Percentiles rank a stretch among this genome's conserved stretches.
Evolutionary conservation across 2,888 invertebrate genomes (phyloP).

Genomic region (Crocallis elinguaria): DNA sequence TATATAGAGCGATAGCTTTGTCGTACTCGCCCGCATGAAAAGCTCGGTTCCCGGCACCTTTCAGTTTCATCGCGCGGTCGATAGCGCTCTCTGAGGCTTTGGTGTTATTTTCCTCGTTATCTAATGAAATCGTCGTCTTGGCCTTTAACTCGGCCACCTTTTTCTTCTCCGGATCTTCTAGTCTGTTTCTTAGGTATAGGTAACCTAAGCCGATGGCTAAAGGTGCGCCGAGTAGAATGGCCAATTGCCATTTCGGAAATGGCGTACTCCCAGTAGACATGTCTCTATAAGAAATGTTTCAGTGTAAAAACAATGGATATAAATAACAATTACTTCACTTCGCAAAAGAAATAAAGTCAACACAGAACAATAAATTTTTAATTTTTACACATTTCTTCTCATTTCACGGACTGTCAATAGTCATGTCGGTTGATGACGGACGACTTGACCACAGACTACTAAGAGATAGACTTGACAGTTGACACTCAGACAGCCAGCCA

Average conservation of each 20-base stretch:
- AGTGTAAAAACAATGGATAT: conserved; percentile 53
- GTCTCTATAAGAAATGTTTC: conserved; percentile 48
- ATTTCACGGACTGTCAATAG: conserved; percentile 57
- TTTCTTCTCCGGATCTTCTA: conserved; percentile 81
- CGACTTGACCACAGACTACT: neutral
- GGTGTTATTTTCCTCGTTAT: conserved; percentile 80
- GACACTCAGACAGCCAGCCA: too few species aligned
- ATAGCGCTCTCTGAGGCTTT: conserved; percentile 85
- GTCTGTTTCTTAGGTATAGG: conserved; percentile 88
- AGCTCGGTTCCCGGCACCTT: conserved; percentile 94
- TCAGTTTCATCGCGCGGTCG: conserved; percentile 90
- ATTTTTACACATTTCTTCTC: conserved; percentile 59
- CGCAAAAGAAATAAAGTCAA: conserved; percentile 52
- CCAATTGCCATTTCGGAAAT: conserved; percentile 94
- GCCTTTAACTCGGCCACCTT: conserved; percentile 79
- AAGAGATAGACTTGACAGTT: too few species aligned
- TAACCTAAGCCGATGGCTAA: conserved; percentile 93
- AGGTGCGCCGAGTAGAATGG: conserved; percentile 92
- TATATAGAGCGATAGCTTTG: conserved; percentile 95
- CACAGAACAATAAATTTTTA: conserved; percentile 61
- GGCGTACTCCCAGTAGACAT: conserved; percentile 85
- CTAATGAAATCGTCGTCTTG: conserved; percentile 86
- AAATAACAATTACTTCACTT: conserved; percentile 68
- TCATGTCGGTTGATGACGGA: conserved; percentile 11
- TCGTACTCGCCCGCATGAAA: conserved; percentile 95